Base-by-base conservation (phyloP, 2,888 invertebrate species). In the Dermolepida albohirtum region DNA sequence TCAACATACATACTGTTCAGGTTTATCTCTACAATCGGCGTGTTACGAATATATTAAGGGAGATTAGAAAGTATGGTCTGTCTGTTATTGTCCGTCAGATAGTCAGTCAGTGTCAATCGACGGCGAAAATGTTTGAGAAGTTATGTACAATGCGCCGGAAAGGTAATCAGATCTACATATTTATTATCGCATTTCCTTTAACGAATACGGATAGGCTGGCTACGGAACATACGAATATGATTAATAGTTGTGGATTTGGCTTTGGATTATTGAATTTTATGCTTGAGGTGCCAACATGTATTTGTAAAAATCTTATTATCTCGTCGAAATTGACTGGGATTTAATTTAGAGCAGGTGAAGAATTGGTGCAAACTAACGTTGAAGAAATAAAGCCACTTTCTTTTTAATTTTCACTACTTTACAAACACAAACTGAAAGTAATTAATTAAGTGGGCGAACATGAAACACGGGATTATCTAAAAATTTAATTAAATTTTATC, bases 21-120 rank as follows among this genome's bases (percentile, higher is more conserved):
- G 52, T 10, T 59, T 59, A 59, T 59, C 59, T 59, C 44, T 27
- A 27, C 59, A 22, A 59, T 59, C 59, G 44, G 44, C 44, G 12
- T 44, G 57, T 57, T 57, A 57, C 44, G 59, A 59, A 59, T 47
- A 59, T 44, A 59, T 59, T 59, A 59, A 59, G 44, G 59, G 59
- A 44, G 59, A 59, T 59, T 59, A 59, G 59, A 59, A 59, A 59
- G 59, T 44, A 59, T 29, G 29, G 44, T 44, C 59, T 29, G 59
- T 59, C 59, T 59, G 40, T 59, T 59, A 43, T 59, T 14, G 59
- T 59, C 44, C 14, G 59, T 59, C 44, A 44, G 44, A 29, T 44
- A 59, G 59, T 59, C 59, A 44, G 43, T 59, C 59, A 59, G 59
- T 59, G 59, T 59, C 59, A 59, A 59, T 59, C 59, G 44, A 29